Percentiles rank a stretch among this genome's conserved stretches.
Evolutionary conservation across 2,113 vertebrate genomes (phyloP).

Genomic region (Vimba vimba): DNA sequence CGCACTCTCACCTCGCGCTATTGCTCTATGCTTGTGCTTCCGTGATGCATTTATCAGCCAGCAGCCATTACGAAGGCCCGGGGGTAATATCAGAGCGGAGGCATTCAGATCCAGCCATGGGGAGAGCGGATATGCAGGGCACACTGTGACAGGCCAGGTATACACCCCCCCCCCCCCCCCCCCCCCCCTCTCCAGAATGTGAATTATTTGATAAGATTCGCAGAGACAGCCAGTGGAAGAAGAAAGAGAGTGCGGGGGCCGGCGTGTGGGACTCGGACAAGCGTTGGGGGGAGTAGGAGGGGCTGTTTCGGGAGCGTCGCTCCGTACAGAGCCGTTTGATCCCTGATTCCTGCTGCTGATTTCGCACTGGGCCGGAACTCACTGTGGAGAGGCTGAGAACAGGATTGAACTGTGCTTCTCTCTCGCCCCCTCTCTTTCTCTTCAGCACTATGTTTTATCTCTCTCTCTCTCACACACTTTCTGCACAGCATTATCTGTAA

Average conservation of each 20-base stretch:
- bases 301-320: slow-evolving; percentile 3
- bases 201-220: slow-evolving; percentile 67
- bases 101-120: slow-evolving; percentile 42
- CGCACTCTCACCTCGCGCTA: neutral
- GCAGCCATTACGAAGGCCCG: slow-evolving; percentile 42
- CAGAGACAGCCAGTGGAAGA: slow-evolving; percentile 51
- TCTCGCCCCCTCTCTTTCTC: neutral
- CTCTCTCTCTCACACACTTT: slow-evolving; percentile 15
- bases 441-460: slow-evolving; percentile 3
- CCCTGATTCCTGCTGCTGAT: slow-evolving; percentile 52
- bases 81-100: slow-evolving; percentile 52
- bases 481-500: slow-evolving; percentile 27
- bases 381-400: slow-evolving; percentile 27
- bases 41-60: slow-evolving; percentile 49
- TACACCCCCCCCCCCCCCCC: slow-evolving; percentile 20
- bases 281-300: neutral
- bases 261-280: neutral
- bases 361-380: slow-evolving; percentile 38
- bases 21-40: neutral
- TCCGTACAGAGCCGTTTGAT: slow-evolving; percentile 41
- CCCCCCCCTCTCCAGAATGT: slow-evolving; percentile 43
- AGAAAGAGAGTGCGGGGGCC: slow-evolving; percentile 19
- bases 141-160: slow-evolving; percentile 47
- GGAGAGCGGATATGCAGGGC: slow-evolving; percentile 26
- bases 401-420: slow-evolving; percentile 27